Conservation (phyloP, 2,113 vertebrate genomes). For the Hemicordylus capensis region DNA sequence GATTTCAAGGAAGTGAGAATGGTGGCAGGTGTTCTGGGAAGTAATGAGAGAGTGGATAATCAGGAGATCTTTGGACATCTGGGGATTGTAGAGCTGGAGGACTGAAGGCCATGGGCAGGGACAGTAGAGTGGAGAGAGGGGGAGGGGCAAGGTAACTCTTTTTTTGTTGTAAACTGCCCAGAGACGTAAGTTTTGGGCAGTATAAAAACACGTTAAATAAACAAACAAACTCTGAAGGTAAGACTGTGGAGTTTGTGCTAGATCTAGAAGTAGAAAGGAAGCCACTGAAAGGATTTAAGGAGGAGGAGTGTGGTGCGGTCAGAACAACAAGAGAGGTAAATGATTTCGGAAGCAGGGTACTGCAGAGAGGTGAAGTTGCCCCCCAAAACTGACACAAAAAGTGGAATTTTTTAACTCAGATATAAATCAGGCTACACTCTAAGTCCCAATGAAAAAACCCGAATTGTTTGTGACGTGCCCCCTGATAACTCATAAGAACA, state of each 20-base stretch:
- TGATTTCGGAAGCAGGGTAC: not conserved
- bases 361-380: not conserved
- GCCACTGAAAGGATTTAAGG: not conserved
- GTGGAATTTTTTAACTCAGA: too few relatives aligned
- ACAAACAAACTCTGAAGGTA: not conserved
- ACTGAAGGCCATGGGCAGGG: not conserved
- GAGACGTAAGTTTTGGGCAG: too few relatives aligned
- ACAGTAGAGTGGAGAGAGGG: not conserved
- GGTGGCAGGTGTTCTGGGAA: not conserved
- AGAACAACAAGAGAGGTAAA: not conserved
- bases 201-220: too few relatives aligned
- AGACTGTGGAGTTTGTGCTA: not conserved
- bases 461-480: too few relatives aligned
- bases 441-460: too few relatives aligned
- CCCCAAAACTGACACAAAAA: too few relatives aligned
- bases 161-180: too few relatives aligned
- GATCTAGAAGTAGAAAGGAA: not conserved
- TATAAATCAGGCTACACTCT: too few relatives aligned
- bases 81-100: not conserved
- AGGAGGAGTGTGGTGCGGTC: not conserved
- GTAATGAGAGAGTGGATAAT: not conserved
- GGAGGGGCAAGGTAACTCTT: too few relatives aligned
- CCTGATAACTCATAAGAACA: too few relatives aligned
- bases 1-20: not conserved
- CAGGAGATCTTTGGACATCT: not conserved